Evolutionary conservation across 2,797 vertebrate genomes (phyloP).

Genomic region (Balearica regulorum): DNA sequence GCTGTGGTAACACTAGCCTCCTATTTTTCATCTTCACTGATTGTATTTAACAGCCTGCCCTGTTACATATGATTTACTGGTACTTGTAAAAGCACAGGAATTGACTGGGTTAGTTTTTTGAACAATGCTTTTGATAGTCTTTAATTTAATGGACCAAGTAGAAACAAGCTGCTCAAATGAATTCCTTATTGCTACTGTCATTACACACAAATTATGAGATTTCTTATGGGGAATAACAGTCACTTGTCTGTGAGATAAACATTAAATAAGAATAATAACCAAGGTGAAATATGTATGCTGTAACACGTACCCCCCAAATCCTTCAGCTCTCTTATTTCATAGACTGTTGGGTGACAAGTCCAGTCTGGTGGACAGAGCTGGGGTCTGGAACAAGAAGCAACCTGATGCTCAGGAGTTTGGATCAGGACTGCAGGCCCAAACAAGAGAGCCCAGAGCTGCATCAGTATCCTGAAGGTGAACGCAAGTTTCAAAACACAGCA

Average conservation of each 20-base stretch:
- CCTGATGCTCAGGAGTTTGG: background rate
- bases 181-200: background rate
- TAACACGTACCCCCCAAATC: accelerated
- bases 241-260: background rate
- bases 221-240: background rate
- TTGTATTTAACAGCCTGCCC: background rate
- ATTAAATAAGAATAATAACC: background rate
- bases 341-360: background rate
- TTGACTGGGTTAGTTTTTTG: background rate
- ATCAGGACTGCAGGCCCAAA: background rate
- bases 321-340: background rate
- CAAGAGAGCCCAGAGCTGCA: background rate
- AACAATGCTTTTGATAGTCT: background rate
- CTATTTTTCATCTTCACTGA: slow-evolving; percentile 27
- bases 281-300: background rate
- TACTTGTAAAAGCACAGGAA: background rate
- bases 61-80: slow-evolving; percentile 7
- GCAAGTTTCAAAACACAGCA: background rate
- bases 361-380: background rate
- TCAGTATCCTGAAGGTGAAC: background rate
- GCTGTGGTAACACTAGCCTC: background rate
- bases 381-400: background rate
- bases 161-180: background rate
- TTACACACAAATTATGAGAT: background rate
- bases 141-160: background rate